Evolutionary conservation across 2,888 invertebrate genomes (phyloP), one percentile per base, ranked within the genome.

Genomic region (Bhutanitis thaidina): DNA sequence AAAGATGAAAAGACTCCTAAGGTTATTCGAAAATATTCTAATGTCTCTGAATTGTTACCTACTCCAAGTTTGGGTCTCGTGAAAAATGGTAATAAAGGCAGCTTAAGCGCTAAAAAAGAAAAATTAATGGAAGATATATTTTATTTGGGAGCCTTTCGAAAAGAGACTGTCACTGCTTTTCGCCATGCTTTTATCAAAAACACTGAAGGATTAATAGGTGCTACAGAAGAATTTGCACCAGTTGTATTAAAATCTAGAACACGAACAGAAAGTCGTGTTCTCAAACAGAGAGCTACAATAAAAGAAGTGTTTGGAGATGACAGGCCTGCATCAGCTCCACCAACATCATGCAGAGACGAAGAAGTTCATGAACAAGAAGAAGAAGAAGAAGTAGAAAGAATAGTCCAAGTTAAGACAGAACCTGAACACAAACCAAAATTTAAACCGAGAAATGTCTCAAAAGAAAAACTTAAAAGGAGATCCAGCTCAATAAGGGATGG

Each of bases 291-390:
- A 64, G 94, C 94, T 36, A 94, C 94, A 2, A 95, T 95, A 37
- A 93, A 94, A 60, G 95, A 96, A 80, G 95, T 96, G 1, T 96
- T 96, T 74, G 95, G 95, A 0, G 88, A 88, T 56, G 95, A 96
- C 65, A 89, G 95, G 36, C 95, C 96, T 0, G 95, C 95, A 0
- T 95, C 95, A 0, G 95, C 96, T 0, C 95, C 96, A 0, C 95
- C 96, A 0, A 90, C 91, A 55, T 91, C 93, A 1, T 92, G 91
- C 64, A 85, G 88, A 60, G 87, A 91, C 2, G 89, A 90, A 29
- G 77, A 70, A 60, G 71, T 61, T 52, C 64, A 61, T 35, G 81
- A 78, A 37, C 69, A 67, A 44, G 77, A 82, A 57, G 73, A 71
- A 57, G 70, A 74, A 37, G 66, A 67, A 44, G 77, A 82, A 56